Evolutionary conservation across 2,888 invertebrate species (phyloP).

Genomic region (Eupeodes latifasciatus): DNA sequence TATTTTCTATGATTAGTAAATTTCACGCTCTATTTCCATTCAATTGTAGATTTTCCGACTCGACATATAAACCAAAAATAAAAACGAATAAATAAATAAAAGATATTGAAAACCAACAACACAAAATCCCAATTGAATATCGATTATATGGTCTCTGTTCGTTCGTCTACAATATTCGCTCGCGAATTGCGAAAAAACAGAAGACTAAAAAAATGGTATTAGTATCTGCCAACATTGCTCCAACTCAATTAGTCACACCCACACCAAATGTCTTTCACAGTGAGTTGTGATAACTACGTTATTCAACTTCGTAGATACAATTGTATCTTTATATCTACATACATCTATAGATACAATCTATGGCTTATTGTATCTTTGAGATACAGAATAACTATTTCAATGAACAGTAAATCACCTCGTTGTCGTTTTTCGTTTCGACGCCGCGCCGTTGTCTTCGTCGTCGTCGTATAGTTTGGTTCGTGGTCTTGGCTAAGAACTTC

Average conservation of each 20-base stretch:
- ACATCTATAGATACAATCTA: neutral
- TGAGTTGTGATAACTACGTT: conserved; percentile 59
- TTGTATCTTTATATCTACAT: conserved; percentile 2
- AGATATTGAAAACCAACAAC: conserved; percentile 35
- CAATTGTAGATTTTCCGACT: conserved; percentile 49
- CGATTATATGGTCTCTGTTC: conserved; percentile 23
- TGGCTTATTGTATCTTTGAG: conserved; percentile 25
- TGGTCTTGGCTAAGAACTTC: conserved; percentile 21
- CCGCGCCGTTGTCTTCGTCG: neutral
- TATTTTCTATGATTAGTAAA: conserved; percentile 49
- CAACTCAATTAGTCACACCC: conserved; percentile 74
- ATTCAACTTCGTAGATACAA: neutral
- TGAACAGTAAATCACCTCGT: conserved; percentile 39
- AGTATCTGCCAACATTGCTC: conserved; percentile 61
- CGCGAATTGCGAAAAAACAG: conserved; percentile 17
- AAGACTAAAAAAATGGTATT: conserved; percentile 25
- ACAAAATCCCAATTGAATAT: conserved; percentile 18
- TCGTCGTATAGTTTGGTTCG: no score
- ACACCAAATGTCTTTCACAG: conserved; percentile 45
- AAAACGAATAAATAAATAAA: neutral
- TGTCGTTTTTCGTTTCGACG: neutral
- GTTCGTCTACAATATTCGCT: neutral
- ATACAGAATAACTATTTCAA: conserved; percentile 32
- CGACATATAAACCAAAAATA: neutral
- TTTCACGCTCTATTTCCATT: conserved; percentile 75